A percentile compares a stretch with the other conserved stretches of the same genome.
Conservation (phyloP, 2,113 vertebrate genomes). For the Garra rufa region DNA sequence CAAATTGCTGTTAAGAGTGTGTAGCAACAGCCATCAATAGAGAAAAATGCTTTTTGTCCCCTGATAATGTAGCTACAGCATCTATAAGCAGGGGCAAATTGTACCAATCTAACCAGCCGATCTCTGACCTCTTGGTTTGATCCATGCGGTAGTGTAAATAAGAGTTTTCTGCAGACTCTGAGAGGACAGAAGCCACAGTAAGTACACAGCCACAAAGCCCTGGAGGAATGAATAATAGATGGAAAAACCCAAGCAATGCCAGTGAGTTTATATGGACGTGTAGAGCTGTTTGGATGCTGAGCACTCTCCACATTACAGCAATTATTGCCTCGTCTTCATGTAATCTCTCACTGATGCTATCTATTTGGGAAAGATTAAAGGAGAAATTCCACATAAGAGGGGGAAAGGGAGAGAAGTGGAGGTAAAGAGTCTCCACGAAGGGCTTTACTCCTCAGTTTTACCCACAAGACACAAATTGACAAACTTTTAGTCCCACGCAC, state of each 20-base stretch:
- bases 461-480: conserved; percentile 24
- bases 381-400: not conserved
- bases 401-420: not conserved
- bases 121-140: conserved; percentile 20
- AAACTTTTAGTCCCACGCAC: not conserved
- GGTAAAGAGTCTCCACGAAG: not conserved
- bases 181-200: conserved; percentile 12
- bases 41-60: not conserved
- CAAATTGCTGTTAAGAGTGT: not conserved
- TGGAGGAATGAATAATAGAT: conserved; percentile 33
- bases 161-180: not conserved
- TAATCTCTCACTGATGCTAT: conserved; percentile 18
- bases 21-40: not conserved
- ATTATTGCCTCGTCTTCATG: conserved; percentile 27
- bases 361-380: conserved; percentile 26
- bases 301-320: conserved; percentile 6
- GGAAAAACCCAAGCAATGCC: not conserved
- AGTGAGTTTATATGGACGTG: not conserved
- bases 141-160: not conserved
- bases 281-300: not conserved
- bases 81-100: not conserved
- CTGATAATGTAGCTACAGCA: not conserved
- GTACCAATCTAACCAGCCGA: not conserved
- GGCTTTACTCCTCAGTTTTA: not conserved
- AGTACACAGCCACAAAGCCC: not conserved